These are phyloP conservation scores for Agrochola macilenta DNA, from an alignment of 2,888 invertebrate genomes.

Conservation along the genomic window DNA sequence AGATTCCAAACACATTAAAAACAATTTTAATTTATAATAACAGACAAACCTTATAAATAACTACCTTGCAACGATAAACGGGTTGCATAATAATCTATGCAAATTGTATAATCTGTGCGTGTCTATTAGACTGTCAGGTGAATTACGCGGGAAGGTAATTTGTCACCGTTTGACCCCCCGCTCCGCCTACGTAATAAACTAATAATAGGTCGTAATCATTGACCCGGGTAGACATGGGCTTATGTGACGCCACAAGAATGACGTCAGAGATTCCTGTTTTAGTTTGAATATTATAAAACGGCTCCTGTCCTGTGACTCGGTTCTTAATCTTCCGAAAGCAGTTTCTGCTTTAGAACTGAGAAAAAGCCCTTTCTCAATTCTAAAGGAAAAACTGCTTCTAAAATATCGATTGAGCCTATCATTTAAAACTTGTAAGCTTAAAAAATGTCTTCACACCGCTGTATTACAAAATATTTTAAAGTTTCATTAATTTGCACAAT, in stretches of 20 bases:
- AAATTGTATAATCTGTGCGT: slow-evolving; percentile 64
- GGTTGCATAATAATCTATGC: slow-evolving; percentile 62
- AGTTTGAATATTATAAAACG: not conserved
- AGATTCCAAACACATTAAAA: not conserved
- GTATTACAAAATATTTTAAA: too few species aligned
- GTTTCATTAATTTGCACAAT: too few species aligned
- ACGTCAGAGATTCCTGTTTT: slow-evolving; percentile 29
- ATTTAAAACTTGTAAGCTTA: too few species aligned
- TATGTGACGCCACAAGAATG: slow-evolving; percentile 38
- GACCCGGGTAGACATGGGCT: slow-evolving; percentile 28
- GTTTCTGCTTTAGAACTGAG: too few species aligned
- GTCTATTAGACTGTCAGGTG: slow-evolving; percentile 54
- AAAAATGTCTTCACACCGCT: too few species aligned
- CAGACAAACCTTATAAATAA: slow-evolving; percentile 15
- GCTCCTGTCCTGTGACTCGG: too few species aligned
- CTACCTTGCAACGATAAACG: slow-evolving; percentile 29
- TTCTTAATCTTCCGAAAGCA: too few species aligned
- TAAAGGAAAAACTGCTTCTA: too few species aligned
- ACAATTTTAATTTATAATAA: slow-evolving; percentile 19
- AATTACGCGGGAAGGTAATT: slow-evolving; percentile 64
- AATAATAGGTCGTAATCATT: slow-evolving; percentile 56
- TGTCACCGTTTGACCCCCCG: slow-evolving; percentile 65
- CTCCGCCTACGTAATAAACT: slow-evolving; percentile 41
- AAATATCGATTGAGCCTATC: too few species aligned
- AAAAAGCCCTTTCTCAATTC: too few species aligned